A percentile compares a stretch with the other conserved stretches of the same genome.
These are phyloP conservation scores for Typhlichthys eigenmanni DNA, from an alignment of 2,797 vertebrate species.

Conservation along the genomic window DNA sequence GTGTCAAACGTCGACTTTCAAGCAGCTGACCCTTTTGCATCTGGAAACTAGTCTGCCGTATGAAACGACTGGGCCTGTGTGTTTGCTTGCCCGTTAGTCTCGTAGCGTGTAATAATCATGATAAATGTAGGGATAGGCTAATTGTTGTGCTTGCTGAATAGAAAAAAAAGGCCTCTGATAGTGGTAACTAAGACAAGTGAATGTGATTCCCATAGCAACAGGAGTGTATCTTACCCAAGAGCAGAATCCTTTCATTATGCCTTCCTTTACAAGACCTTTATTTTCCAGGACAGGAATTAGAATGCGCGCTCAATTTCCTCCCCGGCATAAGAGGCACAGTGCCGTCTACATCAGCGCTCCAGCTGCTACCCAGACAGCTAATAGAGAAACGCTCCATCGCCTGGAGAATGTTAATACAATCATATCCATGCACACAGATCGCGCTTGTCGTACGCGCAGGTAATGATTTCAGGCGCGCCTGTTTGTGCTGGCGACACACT, in stretches of 20 bases:
- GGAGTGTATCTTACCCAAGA: conserved; percentile 71
- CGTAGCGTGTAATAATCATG: conserved; percentile 17
- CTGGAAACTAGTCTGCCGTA: neutral
- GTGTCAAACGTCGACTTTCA: conserved; percentile 7
- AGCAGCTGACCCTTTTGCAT: neutral
- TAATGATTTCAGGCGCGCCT: too few relatives aligned
- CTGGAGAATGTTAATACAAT: conserved; percentile 70
- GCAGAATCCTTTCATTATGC: conserved; percentile 75
- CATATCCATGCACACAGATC: conserved; percentile 55
- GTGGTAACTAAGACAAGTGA: conserved; percentile 67
- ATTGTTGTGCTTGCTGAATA: conserved; percentile 48
- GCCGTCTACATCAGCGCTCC: conserved; percentile 62
- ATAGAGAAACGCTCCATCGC: conserved; percentile 60
- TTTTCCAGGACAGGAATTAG: conserved; percentile 74
- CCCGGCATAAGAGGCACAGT: conserved; percentile 60
- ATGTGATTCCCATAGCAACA: conserved; percentile 79
- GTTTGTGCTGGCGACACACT: conserved; percentile 15
- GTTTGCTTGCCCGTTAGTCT: conserved; percentile 31
- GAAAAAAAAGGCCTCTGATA: conserved; percentile 48
- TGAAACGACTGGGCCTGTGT: neutral
- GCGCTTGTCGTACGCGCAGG: conserved; percentile 1
- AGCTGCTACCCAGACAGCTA: conserved; percentile 68
- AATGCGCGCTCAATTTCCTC: conserved; percentile 76
- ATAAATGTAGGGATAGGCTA: conserved; percentile 20
- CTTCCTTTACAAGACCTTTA: conserved; percentile 73